Conservation (phyloP, 2,888 invertebrate genomes). For the Sinotaia quadrata region DNA sequence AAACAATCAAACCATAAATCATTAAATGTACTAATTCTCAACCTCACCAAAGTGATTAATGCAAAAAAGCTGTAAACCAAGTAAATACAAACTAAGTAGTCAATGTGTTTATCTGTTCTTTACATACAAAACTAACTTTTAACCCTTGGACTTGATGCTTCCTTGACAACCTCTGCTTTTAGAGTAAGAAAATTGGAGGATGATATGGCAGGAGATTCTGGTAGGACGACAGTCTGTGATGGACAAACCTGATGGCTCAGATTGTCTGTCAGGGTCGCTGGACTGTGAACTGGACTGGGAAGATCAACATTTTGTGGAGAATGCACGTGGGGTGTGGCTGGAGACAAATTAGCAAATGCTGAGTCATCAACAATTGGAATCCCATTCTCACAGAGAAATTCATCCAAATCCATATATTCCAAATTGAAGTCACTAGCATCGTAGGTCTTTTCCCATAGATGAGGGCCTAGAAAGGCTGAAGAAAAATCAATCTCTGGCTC, state of each 20-base stretch:
- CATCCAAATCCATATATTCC: slow-evolving; percentile 93
- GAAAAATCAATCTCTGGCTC: slow-evolving; percentile 10
- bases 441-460: slow-evolving; percentile 94
- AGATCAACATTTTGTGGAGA: no score
- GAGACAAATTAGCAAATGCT: not conserved
- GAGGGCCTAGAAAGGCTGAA: slow-evolving; percentile 95
- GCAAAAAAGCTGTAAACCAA: no score
- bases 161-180: no score
- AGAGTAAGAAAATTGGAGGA: no score
- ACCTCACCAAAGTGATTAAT: no score
- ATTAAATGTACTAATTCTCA: no score
- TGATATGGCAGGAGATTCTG: not conserved
- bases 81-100: no score
- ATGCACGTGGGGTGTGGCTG: slow-evolving; percentile 6
- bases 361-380: slow-evolving; percentile 43
- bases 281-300: slow-evolving; percentile 11
- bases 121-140: no score
- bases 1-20: no score
- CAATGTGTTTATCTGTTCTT: no score
- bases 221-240: not conserved
- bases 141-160: no score
- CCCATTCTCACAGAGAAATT: slow-evolving; percentile 91
- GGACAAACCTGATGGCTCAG: not conserved
- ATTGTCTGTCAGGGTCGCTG: not conserved
- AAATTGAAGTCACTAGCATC: slow-evolving; percentile 82